Conservation (phyloP, 2,888 invertebrate species). For the Xylota sylvarum region DNA sequence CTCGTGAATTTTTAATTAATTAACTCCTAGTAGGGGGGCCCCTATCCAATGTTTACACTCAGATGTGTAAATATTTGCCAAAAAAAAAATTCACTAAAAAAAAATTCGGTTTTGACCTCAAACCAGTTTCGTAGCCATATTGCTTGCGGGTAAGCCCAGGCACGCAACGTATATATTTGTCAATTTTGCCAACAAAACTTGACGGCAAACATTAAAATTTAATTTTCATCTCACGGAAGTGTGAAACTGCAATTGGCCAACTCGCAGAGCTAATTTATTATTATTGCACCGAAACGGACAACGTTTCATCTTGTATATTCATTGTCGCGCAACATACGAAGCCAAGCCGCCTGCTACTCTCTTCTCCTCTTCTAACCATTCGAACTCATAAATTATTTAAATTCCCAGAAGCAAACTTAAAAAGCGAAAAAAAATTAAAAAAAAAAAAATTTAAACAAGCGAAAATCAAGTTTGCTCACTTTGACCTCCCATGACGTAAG, state of each 20-base stretch:
- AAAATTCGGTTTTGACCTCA: conserved; percentile 24
- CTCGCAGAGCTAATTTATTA: conserved; percentile 33
- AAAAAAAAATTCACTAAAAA: background rate
- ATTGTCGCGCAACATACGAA: conserved; percentile 18
- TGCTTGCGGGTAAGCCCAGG: background rate
- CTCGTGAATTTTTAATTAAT: conserved; percentile 72
- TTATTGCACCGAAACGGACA: conserved; percentile 5
- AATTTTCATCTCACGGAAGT: conserved; percentile 33
- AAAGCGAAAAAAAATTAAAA: background rate
- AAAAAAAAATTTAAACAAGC: background rate
- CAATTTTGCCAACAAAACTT: conserved; percentile 9
- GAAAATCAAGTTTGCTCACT: conserved; percentile 30
- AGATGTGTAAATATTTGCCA: conserved; percentile 50
- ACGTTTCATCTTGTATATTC: background rate
- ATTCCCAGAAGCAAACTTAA: conserved; percentile 21
- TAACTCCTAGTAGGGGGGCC: conserved; percentile 38
- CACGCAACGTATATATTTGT: conserved; percentile 6
- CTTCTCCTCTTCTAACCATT: conserved; percentile 6
- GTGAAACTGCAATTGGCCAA: conserved; percentile 52
- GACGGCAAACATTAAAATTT: conserved; percentile 13
- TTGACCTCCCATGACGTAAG: conserved; percentile 47
- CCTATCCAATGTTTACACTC: conserved; percentile 44
- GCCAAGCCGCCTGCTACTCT: background rate
- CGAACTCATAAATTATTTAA: conserved; percentile 46
- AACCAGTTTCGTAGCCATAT: conserved; percentile 11